A percentile compares a stretch with the other conserved stretches of the same genome.
These are phyloP conservation scores for Megaceryle alcyon DNA, from an alignment of 2,797 vertebrate genomes.

Conservation along the genomic window DNA sequence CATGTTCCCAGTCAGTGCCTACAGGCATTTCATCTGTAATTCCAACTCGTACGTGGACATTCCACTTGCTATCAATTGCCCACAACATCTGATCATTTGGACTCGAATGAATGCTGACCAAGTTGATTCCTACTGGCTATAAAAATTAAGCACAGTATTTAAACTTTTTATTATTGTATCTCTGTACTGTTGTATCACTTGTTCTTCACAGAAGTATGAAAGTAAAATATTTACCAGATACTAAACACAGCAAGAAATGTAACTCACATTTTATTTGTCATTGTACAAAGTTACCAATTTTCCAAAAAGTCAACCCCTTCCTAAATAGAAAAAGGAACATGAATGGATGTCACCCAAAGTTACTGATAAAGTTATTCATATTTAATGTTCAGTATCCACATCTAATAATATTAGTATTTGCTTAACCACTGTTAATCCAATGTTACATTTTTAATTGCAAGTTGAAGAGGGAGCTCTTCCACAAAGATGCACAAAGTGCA, in stretches of 20 bases:
- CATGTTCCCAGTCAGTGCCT: conserved; percentile 93
- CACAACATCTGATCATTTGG: conserved; percentile 93
- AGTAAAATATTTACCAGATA: conserved; percentile 8
- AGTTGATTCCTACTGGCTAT: conserved; percentile 89
- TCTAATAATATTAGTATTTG: not conserved
- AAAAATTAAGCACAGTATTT: conserved; percentile 59
- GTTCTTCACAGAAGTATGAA: not conserved
- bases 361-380: not conserved
- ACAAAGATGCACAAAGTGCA: not conserved
- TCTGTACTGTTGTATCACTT: not conserved
- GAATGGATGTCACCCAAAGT: not conserved
- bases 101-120: conserved; percentile 88
- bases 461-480: not conserved
- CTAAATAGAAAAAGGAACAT: not conserved
- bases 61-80: conserved; percentile 91
- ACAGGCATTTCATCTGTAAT: conserved; percentile 96
- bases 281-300: not conserved
- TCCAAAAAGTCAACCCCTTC: not conserved
- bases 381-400: not conserved
- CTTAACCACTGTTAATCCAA: not conserved
- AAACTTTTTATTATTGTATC: not conserved
- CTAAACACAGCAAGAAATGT: not conserved
- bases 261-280: not conserved
- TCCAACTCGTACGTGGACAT: conserved; percentile 88
- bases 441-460: not conserved